phyloP scores from a whole-genome alignment of 2,888 invertebrate species.

The Zootermopsis nevadensis region DNA sequence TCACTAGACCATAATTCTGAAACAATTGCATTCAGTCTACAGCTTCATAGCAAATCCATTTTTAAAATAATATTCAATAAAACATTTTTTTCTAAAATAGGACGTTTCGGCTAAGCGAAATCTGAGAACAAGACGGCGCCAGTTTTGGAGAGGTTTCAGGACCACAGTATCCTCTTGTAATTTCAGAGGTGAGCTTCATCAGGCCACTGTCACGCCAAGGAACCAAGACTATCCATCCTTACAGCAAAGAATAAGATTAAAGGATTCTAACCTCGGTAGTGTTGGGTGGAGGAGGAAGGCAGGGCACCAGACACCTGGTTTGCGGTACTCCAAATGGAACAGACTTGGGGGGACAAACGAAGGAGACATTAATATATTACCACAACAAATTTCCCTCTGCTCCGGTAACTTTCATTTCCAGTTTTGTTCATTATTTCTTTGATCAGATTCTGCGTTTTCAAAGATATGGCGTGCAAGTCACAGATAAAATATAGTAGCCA shows the following conservation, averaged over 20 bases:
- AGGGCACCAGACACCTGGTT: background rate
- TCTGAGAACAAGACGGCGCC: no score
- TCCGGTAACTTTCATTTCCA: background rate
- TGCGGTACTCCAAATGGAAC: background rate
- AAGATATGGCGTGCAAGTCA: no score
- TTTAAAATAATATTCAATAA: no score
- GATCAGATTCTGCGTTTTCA: background rate
- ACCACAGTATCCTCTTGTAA: no score
- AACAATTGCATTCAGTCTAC: no score
- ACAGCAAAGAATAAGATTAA: constrained; percentile 36
- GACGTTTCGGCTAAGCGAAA: no score
- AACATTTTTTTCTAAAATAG: no score
- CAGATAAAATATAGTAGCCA: no score
- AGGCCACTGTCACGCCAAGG: constrained; percentile 20
- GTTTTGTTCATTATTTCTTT: background rate
- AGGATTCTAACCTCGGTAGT: background rate
- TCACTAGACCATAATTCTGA: no score
- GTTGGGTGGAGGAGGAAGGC: background rate
- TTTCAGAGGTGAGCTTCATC: background rate
- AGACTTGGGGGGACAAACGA: background rate
- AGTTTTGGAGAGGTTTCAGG: no score
- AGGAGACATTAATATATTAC: constrained; percentile 19
- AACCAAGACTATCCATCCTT: constrained; percentile 31
- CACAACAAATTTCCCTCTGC: constrained; percentile 15
- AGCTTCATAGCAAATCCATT: no score